phyloP scores from a whole-genome alignment of 2,888 invertebrate species.

The Oxytorus armatus region DNA sequence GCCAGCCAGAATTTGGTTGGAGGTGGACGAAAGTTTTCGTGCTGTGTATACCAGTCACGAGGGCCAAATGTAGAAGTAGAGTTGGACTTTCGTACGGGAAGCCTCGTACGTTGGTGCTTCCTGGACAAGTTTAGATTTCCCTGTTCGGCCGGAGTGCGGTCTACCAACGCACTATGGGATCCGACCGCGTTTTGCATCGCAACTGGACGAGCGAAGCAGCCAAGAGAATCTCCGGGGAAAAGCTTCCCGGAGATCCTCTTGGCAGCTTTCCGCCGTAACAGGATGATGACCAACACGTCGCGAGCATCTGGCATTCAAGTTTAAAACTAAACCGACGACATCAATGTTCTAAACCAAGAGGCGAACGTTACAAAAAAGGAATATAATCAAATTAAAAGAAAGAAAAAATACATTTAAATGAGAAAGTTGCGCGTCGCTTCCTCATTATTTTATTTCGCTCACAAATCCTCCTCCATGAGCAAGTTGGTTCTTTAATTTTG shows the following conservation, averaged over 20 bases:
- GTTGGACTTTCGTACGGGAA: conserved; percentile 43
- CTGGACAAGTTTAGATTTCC: conserved; percentile 66
- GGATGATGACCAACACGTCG: conserved; percentile 9
- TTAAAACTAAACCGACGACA: not conserved
- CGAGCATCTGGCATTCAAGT: conserved; percentile 2
- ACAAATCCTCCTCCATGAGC: too few relatives aligned
- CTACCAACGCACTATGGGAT: conserved; percentile 52
- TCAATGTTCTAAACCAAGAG: not conserved
- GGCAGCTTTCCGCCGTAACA: not conserved
- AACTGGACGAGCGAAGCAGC: not conserved
- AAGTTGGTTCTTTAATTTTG: too few relatives aligned
- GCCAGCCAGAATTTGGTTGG: conserved; percentile 48
- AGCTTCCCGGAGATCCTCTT: conserved; percentile 18
- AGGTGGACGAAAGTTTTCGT: conserved; percentile 46
- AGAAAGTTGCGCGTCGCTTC: too few relatives aligned
- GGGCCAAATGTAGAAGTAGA: conserved; percentile 1
- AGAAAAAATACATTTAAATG: too few relatives aligned
- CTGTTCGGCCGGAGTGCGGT: conserved; percentile 65
- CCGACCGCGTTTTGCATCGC: conserved; percentile 18
- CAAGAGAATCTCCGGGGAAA: conserved; percentile 33
- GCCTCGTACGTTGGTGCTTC: conserved; percentile 24
- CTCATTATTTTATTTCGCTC: too few relatives aligned
- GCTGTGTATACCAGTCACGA: conserved; percentile 2
- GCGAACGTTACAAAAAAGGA: not conserved
- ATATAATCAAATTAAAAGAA: not conserved